A percentile compares a stretch with the other conserved stretches of the same genome.
Conservation (phyloP, 2,113 vertebrate species). For the Tetrax tetrax region DNA sequence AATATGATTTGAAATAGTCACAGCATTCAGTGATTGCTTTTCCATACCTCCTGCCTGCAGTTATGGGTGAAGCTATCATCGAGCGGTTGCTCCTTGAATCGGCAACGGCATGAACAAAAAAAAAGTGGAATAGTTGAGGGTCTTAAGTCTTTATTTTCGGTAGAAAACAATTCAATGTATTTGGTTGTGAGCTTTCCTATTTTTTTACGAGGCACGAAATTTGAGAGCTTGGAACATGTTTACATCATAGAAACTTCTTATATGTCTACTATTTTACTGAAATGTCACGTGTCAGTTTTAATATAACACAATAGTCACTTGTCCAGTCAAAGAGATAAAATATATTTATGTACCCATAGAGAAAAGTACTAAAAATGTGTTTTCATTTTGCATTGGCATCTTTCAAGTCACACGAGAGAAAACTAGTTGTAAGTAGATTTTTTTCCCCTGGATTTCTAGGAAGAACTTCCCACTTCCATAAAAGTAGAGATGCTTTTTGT, state of each 20-base stretch:
- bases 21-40: slow-evolving; percentile 33
- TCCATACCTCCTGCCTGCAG: not conserved
- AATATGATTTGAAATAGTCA: slow-evolving; percentile 30
- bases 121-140: not conserved
- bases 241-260: not conserved
- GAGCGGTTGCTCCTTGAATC: not conserved
- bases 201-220: not conserved
- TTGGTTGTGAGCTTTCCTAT: not conserved
- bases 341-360: not conserved
- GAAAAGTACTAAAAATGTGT: not conserved
- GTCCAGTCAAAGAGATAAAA: not conserved
- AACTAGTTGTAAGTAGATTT: not conserved
- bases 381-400: not conserved
- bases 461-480: not conserved
- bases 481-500: not conserved
- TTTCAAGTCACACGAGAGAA: not conserved
- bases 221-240: not conserved
- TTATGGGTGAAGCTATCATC: not conserved
- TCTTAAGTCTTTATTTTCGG: not conserved
- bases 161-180: not conserved
- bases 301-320: not conserved
- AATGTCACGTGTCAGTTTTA: not conserved
- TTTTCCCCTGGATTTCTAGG: not conserved
- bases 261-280: not conserved
- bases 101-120: not conserved